phyloP scores from a whole-genome alignment of 2,113 vertebrate species.

The Tiliqua scincoides region DNA sequence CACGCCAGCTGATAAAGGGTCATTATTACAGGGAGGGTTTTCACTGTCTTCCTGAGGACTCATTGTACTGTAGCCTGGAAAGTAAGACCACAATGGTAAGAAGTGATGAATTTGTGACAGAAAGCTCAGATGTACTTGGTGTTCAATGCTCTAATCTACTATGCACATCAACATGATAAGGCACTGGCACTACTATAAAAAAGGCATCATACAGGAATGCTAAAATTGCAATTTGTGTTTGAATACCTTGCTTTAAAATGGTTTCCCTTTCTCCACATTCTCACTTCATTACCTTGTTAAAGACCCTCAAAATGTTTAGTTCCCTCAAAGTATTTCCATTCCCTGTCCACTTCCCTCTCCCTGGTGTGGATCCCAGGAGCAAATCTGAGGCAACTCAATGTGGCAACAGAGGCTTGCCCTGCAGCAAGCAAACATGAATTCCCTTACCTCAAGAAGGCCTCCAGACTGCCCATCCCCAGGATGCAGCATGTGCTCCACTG shows the following conservation, averaged over 20 bases:
- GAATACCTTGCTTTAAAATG: too few species aligned
- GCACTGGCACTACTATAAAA: neutral
- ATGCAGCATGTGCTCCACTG: too few species aligned
- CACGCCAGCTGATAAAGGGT: constrained; percentile 91
- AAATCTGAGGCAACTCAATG: too few species aligned
- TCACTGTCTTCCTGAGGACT: constrained; percentile 99
- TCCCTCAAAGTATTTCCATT: neutral
- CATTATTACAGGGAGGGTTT: constrained; percentile 93
- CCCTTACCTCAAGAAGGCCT: too few species aligned
- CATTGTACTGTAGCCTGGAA: constrained; percentile 97
- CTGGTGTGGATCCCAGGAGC: too few species aligned
- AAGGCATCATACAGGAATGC: neutral
- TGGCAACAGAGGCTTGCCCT: too few species aligned
- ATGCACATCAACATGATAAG: neutral
- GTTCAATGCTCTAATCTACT: neutral
- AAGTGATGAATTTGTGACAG: neutral
- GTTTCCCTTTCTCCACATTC: neutral
- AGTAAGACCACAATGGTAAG: neutral
- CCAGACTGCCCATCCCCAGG: too few species aligned
- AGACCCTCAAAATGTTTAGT: neutral
- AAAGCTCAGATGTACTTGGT: neutral
- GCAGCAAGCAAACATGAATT: too few species aligned
- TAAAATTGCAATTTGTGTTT: too few species aligned
- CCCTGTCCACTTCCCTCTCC: too few species aligned
- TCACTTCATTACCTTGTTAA: rapidly evolving